Conservation (phyloP, 2,113 vertebrate genomes). For the Nibea albiflora region DNA sequence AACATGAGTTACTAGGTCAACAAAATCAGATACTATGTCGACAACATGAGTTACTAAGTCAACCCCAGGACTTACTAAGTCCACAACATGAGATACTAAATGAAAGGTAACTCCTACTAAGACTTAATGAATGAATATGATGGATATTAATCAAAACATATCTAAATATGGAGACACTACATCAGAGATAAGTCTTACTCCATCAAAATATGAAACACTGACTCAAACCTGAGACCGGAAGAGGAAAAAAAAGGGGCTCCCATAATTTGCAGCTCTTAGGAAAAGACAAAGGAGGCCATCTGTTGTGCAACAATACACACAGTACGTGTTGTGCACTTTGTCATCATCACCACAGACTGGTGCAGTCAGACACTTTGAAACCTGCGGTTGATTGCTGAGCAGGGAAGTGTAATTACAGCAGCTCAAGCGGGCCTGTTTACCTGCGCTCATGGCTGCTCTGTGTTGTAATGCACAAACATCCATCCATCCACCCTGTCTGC, state of each 20-base stretch:
- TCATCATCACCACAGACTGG: conserved; percentile 46
- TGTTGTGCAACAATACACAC: conserved; percentile 49
- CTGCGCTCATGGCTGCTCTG: not conserved
- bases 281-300: conserved; percentile 7
- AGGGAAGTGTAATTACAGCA: conserved; percentile 43
- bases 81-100: not conserved
- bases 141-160: too few relatives aligned
- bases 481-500: not conserved
- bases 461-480: not conserved
- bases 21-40: not conserved
- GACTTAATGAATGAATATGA: too few relatives aligned
- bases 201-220: not conserved
- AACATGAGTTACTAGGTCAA: not conserved
- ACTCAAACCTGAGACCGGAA: too few relatives aligned
- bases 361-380: conserved; percentile 18
- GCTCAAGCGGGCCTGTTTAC: not conserved
- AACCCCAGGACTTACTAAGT: too few relatives aligned
- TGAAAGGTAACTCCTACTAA: too few relatives aligned
- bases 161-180: too few relatives aligned
- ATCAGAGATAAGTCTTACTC: too few relatives aligned
- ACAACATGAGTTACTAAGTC: not conserved
- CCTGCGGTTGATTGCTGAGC: conserved; percentile 42
- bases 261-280: not conserved
- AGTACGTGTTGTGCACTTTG: conserved; percentile 4
- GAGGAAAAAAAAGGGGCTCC: not conserved